phyloP scores from a whole-genome alignment of 2,888 invertebrate species.

The Lasioglossum calceatum region DNA sequence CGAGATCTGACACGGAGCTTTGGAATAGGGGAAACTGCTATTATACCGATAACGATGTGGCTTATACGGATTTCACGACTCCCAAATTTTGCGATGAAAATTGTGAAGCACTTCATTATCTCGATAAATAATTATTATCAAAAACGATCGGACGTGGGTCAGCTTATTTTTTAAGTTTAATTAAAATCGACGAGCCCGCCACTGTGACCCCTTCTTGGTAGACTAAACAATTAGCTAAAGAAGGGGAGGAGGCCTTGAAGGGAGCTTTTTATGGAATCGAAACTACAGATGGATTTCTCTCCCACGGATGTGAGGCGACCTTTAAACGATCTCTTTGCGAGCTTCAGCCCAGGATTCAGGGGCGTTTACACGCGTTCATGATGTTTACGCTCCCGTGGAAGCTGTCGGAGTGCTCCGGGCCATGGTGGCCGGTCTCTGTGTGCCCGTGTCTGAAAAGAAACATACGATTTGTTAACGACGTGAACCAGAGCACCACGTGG shows the following conservation, averaged over 20 bases:
- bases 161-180: too few species aligned
- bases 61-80: neutral
- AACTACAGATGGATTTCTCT: neutral
- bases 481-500: slow-evolving; percentile 37
- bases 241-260: too few species aligned
- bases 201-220: too few species aligned
- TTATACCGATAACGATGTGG: neutral
- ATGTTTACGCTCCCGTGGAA: slow-evolving; percentile 58
- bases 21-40: neutral
- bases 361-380: slow-evolving; percentile 48
- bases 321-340: slow-evolving; percentile 27
- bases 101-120: neutral
- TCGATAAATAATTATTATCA: too few species aligned
- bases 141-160: too few species aligned
- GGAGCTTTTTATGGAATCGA: neutral
- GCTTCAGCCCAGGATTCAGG: slow-evolving; percentile 12
- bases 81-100: neutral
- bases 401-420: slow-evolving; percentile 21
- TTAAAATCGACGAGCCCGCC: too few species aligned
- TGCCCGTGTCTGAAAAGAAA: slow-evolving; percentile 53
- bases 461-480: slow-evolving; percentile 58
- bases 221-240: neutral
- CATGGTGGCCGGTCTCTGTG: slow-evolving; percentile 38
- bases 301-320: neutral
- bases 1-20: neutral